Percentiles rank a stretch among this genome's conserved stretches.
phyloP scores from a whole-genome alignment of 2,888 invertebrate genomes.

The Arrhopalites spinosus region DNA sequence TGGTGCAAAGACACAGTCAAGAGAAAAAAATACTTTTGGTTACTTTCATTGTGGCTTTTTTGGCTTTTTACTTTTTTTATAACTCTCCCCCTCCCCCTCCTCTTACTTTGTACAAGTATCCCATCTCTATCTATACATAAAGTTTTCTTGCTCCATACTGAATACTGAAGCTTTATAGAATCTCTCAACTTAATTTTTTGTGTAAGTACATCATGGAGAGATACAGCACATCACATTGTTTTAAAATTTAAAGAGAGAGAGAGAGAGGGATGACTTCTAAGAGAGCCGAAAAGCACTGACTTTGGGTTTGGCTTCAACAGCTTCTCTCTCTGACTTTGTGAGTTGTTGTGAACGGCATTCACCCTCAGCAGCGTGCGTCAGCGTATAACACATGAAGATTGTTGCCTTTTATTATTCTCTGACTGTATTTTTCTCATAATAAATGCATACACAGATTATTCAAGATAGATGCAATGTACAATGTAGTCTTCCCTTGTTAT shows the following conservation, averaged over 20 bases:
- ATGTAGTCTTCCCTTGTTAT: too few species aligned
- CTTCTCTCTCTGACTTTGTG: background rate
- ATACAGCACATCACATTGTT: constrained; percentile 22
- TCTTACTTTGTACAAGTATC: background rate
- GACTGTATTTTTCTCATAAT: background rate
- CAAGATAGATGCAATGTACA: background rate
- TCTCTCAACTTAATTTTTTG: too few species aligned
- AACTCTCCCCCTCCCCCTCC: background rate
- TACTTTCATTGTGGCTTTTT: too few species aligned
- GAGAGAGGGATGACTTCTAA: constrained; percentile 26
- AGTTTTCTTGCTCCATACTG: background rate
- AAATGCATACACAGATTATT: background rate
- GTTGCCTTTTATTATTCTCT: background rate
- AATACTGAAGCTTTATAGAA: background rate
- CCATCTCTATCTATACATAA: background rate
- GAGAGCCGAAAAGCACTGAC: constrained; percentile 21
- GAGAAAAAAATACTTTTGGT: too few species aligned
- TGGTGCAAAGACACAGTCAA: constrained; percentile 30
- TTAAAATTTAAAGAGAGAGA: constrained; percentile 10
- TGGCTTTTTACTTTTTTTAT: too few species aligned
- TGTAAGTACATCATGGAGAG: too few species aligned
- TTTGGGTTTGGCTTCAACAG: background rate
- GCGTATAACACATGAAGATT: background rate
- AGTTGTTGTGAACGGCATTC: constrained; percentile 1
- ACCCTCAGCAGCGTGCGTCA: constrained; percentile 24